Evolutionary conservation across 2,888 invertebrate species (phyloP).

Genomic region (Cyclophora albipunctata): DNA sequence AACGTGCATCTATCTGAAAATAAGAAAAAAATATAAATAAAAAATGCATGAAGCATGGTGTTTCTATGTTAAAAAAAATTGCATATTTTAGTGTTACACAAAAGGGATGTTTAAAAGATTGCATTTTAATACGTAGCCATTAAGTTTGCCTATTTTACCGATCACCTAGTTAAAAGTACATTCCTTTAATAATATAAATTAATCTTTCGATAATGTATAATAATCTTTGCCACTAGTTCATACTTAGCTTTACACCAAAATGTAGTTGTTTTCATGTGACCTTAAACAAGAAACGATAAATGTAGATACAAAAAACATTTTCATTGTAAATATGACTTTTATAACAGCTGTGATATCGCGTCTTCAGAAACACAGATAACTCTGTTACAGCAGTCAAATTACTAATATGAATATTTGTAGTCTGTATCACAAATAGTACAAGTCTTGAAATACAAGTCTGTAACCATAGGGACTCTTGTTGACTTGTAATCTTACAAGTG

Average conservation of each 20-base stretch:
- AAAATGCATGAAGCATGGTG: too few relatives aligned
- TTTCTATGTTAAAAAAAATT: too few relatives aligned
- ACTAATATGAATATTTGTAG: too few relatives aligned
- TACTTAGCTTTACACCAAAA: conserved; percentile 72
- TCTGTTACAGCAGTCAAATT: too few relatives aligned
- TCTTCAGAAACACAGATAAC: conserved; percentile 10
- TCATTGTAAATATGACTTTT: conserved; percentile 36
- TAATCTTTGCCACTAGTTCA: conserved; percentile 62
- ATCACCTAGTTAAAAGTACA: conserved; percentile 15
- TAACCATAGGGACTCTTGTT: too few relatives aligned
- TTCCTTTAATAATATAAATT: conserved; percentile 28
- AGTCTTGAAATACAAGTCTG: too few relatives aligned
- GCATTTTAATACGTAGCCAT: conserved; percentile 8
- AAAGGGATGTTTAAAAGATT: conserved; percentile 6
- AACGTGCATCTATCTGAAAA: too few relatives aligned
- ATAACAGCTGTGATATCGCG: conserved; percentile 70
- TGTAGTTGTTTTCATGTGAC: conserved; percentile 51
- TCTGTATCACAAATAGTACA: too few relatives aligned
- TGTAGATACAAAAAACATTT: conserved; percentile 19
- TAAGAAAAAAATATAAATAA: too few relatives aligned
- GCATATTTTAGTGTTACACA: conserved; percentile 1
- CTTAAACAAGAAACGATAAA: conserved; percentile 29
- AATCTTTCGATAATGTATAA: conserved; percentile 6
- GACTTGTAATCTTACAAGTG: too few relatives aligned
- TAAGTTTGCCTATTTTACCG: conserved; percentile 9